Evolutionary conservation across 2,888 invertebrate species (phyloP).

Genomic region (Pristionchus mayeri): DNA sequence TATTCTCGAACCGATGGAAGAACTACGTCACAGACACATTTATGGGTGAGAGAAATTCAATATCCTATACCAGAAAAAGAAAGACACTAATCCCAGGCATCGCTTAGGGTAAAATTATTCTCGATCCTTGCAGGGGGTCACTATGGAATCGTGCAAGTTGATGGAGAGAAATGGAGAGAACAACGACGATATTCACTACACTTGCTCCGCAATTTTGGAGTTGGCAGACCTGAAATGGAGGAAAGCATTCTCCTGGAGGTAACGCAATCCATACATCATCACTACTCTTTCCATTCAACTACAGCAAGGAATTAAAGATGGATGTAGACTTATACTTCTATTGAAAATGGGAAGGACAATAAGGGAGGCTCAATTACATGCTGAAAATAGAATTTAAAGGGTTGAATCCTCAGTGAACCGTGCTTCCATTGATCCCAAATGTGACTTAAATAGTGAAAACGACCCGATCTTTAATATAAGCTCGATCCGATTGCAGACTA

Average conservation of each 20-base stretch:
- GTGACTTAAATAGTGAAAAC: slow-evolving; percentile 36
- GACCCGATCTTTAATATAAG: neutral
- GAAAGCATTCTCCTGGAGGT: slow-evolving; percentile 69
- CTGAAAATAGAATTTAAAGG: neutral
- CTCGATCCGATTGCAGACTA: slow-evolving; percentile 22
- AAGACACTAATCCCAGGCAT: neutral
- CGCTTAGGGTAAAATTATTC: neutral
- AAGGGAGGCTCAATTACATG: neutral
- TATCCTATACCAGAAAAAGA: neutral
- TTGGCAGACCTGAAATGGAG: slow-evolving; percentile 74
- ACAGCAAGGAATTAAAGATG: neutral
- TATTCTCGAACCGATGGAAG: slow-evolving; percentile 73
- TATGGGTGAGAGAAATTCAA: slow-evolving; percentile 63
- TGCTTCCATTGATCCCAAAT: neutral
- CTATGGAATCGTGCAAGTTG: slow-evolving; percentile 75
- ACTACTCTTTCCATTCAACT: neutral
- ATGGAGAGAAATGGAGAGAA: slow-evolving; percentile 75
- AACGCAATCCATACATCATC: neutral
- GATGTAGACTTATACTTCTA: neutral
- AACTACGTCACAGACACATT: slow-evolving; percentile 74
- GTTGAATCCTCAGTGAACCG: neutral
- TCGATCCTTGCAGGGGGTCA: slow-evolving; percentile 64
- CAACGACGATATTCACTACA: slow-evolving; percentile 71
- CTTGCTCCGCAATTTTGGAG: slow-evolving; percentile 73
- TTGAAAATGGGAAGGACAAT: neutral